phyloP scores from a whole-genome alignment of 2,888 invertebrate genomes.

The Escarpia spicata region DNA sequence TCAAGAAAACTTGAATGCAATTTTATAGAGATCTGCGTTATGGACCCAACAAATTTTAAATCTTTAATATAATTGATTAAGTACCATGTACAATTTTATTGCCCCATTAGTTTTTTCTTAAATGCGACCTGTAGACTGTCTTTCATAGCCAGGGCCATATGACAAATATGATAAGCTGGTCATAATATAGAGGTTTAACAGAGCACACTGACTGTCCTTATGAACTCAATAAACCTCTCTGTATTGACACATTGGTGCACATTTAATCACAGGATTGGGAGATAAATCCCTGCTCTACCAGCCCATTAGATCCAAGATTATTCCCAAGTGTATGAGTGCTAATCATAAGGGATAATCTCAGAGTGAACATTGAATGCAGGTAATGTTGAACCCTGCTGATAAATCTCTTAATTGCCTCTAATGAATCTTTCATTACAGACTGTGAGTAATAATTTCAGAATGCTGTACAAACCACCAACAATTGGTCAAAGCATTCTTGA shows the following conservation, averaged over 20 bases:
- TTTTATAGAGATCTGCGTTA: neutral
- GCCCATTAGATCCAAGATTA: conserved; percentile 8
- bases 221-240: conserved; percentile 6
- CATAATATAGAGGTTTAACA: neutral
- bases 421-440: neutral
- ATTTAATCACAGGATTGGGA: conserved; percentile 1
- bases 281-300: neutral
- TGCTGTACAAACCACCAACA: neutral
- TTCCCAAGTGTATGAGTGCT: neutral
- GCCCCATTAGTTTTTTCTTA: neutral
- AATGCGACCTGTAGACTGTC: neutral
- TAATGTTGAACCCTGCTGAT: neutral
- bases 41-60: neutral
- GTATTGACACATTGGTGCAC: conserved; percentile 4
- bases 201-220: neutral
- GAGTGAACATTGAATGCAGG: neutral
- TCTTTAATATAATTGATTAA: neutral
- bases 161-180: neutral
- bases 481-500: neutral
- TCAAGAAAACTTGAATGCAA: neutral
- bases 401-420: neutral
- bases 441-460: neutral
- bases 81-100: too few relatives aligned
- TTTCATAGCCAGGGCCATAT: neutral
- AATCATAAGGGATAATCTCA: conserved; percentile 16